Evolutionary conservation across 2,888 invertebrate species (phyloP).

Genomic region (Drosophila aldrichi): DNA sequence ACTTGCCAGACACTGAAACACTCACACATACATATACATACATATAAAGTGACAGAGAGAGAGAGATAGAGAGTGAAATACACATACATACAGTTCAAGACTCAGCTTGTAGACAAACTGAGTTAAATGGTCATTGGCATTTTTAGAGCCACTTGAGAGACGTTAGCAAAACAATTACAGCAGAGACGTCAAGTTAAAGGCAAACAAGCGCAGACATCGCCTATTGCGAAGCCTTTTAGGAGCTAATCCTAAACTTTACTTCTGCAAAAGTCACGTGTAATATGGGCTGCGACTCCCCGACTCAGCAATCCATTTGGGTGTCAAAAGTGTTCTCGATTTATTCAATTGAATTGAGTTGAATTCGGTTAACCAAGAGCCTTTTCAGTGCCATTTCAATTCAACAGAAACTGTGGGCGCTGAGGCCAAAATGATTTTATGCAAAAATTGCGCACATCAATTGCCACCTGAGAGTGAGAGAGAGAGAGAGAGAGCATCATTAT

Average conservation of each 20-base stretch:
- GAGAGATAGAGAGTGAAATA: neutral
- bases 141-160: constrained; percentile 59
- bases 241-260: constrained; percentile 20
- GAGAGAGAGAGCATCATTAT: constrained; percentile 44
- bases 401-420: constrained; percentile 26
- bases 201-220: constrained; percentile 18
- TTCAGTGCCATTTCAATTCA: constrained; percentile 72
- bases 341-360: constrained; percentile 68
- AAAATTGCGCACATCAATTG: constrained; percentile 47
- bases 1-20: constrained; percentile 10
- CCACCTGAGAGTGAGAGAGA: constrained; percentile 45
- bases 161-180: constrained; percentile 50
- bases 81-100: neutral
- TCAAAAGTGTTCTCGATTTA: constrained; percentile 31
- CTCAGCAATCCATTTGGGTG: no score
- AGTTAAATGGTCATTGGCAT: constrained; percentile 69
- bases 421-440: constrained; percentile 43
- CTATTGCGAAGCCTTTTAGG: constrained; percentile 6
- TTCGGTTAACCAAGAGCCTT: constrained; percentile 58
- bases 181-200: constrained; percentile 43
- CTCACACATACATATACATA: neutral
- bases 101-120: constrained; percentile 12
- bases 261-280: neutral
- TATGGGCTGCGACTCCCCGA: neutral
- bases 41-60: neutral